Conservation (phyloP, 2,888 invertebrate species). For the Tetanocera ferruginea region DNA sequence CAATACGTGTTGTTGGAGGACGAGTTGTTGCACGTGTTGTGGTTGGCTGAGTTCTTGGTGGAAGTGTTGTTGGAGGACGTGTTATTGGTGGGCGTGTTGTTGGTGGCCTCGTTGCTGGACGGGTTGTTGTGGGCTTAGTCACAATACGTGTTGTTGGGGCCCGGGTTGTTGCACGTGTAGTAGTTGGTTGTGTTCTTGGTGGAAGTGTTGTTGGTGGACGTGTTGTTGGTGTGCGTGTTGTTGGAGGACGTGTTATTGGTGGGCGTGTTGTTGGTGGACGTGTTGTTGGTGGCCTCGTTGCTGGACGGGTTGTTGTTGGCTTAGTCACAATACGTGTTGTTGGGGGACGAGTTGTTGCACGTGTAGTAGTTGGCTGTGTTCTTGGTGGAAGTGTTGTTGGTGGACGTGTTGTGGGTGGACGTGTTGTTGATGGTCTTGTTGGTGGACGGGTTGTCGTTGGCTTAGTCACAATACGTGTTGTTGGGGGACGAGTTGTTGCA, state of each 20-base stretch:
- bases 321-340: conserved; percentile 6
- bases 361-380: conserved; percentile 36
- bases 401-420: conserved; percentile 48
- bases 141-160: conserved; percentile 45
- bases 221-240: conserved; percentile 37
- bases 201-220: conserved; percentile 37
- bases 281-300: conserved; percentile 34
- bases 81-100: too few species aligned
- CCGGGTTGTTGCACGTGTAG: conserved; percentile 45
- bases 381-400: conserved; percentile 48
- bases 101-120: conserved; percentile 36
- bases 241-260: neutral
- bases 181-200: conserved; percentile 46
- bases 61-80: too few species aligned
- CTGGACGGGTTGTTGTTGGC: conserved; percentile 36
- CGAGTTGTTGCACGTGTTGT: conserved; percentile 18
- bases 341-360: conserved; percentile 41
- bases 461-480: conserved; percentile 37
- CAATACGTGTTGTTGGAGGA: conserved; percentile 54
- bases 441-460: conserved; percentile 41
- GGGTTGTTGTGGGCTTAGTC: conserved; percentile 27
- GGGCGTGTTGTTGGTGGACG: conserved; percentile 17
- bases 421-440: conserved; percentile 29
- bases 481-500: conserved; percentile 30
- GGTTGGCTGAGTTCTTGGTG: conserved; percentile 31